Conservation (phyloP, 2,113 vertebrate species). For the Elephas maximus region DNA sequence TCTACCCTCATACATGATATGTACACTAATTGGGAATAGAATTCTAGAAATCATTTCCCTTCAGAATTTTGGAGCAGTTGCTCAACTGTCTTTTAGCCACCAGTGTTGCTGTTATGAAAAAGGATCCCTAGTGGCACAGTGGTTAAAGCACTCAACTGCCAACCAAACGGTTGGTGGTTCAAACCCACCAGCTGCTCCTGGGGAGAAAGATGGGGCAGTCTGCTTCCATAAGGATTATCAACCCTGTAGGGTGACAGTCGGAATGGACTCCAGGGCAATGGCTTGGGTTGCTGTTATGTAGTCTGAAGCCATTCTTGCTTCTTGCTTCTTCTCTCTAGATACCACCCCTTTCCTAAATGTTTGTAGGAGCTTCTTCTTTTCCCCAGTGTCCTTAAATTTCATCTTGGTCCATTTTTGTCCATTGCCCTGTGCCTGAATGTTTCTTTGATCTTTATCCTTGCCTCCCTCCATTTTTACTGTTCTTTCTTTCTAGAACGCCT, state of each 20-base stretch:
- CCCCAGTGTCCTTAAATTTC: not conserved
- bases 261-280: too few relatives aligned
- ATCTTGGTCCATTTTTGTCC: too few relatives aligned
- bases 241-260: too few relatives aligned
- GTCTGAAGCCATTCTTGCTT: not conserved
- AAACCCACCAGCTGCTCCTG: not conserved
- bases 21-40: not conserved
- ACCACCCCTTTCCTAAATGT: accelerated
- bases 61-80: not conserved
- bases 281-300: not conserved
- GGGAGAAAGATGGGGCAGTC: not conserved
- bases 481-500: not conserved
- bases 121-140: not conserved
- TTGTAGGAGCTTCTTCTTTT: not conserved
- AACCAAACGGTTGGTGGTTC: not conserved
- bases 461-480: not conserved
- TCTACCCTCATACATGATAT: not conserved
- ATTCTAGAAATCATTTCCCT: not conserved
- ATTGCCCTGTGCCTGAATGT: not conserved
- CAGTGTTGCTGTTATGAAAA: not conserved
- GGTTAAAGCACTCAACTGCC: not conserved
- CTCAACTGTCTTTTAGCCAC: not conserved
- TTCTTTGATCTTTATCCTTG: not conserved
- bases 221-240: not conserved
- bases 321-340: not conserved